Percentiles rank a stretch among this genome's conserved stretches.
These are phyloP conservation scores for Sarcophaga bullata DNA, from an alignment of 1,140 invertebrate genomes.

Conservation along the genomic window DNA sequence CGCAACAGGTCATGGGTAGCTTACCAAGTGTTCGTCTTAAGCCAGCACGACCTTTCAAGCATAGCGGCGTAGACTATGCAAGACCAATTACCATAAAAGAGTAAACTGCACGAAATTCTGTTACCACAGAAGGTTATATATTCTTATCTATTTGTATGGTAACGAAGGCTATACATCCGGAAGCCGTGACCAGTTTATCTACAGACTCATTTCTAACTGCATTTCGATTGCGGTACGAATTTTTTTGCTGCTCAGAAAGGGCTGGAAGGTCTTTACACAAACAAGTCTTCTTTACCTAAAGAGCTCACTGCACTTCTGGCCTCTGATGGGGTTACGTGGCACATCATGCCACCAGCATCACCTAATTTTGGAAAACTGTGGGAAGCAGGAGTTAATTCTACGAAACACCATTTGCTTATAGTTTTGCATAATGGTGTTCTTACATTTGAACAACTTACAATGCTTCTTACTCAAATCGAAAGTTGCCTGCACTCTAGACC, in stretches of 20 bases:
- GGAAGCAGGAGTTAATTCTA: conserved; percentile 35
- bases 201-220: conserved; percentile 8
- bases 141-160: conserved; percentile 16
- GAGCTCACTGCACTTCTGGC: not conserved
- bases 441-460: not conserved
- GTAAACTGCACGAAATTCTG: conserved; percentile 42
- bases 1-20: conserved; percentile 26
- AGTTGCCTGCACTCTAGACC: not conserved
- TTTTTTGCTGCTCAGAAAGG: conserved; percentile 52
- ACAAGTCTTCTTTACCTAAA: conserved; percentile 12
- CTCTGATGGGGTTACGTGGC: not conserved
- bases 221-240: conserved; percentile 56
- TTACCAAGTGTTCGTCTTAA: conserved; percentile 17
- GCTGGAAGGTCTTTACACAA: not conserved
- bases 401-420: conserved; percentile 1
- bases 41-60: not conserved
- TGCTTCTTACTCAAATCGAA: conserved; percentile 12
- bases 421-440: not conserved
- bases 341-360: conserved; percentile 31
- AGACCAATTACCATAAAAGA: conserved; percentile 48
- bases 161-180: conserved; percentile 5
- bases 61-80: conserved; percentile 50
- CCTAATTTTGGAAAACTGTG: conserved; percentile 29
- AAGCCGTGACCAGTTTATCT: not conserved
- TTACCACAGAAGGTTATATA: conserved; percentile 49